These are phyloP conservation scores for Drosophila prosaltans DNA, from an alignment of 1,140 invertebrate species.

Conservation along the genomic window DNA sequence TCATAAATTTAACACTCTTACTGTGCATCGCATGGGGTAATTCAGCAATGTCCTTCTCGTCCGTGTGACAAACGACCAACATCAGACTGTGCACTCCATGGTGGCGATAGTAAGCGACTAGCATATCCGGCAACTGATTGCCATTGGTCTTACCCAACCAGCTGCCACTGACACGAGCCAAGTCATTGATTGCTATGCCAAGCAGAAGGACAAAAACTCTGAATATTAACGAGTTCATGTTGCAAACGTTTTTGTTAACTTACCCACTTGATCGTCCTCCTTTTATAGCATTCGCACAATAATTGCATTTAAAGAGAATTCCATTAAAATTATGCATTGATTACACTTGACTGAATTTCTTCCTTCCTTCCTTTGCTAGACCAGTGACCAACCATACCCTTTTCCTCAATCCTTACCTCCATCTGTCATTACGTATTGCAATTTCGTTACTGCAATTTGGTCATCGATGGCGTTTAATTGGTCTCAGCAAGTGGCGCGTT, in stretches of 20 bases:
- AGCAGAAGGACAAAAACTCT: constrained; percentile 36
- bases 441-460: constrained; percentile 72
- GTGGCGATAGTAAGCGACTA: constrained; percentile 77
- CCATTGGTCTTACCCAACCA: constrained; percentile 47
- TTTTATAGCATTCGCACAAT: constrained; percentile 64
- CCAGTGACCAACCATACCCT: background rate
- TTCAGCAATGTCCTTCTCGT: constrained; percentile 62
- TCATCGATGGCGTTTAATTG: constrained; percentile 76
- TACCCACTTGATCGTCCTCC: constrained; percentile 31
- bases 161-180: constrained; percentile 61
- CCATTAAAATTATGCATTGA: constrained; percentile 76
- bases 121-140: constrained; percentile 80
- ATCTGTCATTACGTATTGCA: constrained; percentile 59
- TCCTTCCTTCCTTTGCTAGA: constrained; percentile 10
- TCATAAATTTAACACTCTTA: constrained; percentile 54
- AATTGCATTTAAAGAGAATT: constrained; percentile 60
- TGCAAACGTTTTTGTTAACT: constrained; percentile 33
- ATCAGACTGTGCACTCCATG: constrained; percentile 75
- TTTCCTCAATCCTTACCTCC: background rate
- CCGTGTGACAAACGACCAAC: constrained; percentile 75
- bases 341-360: constrained; percentile 42
- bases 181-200: constrained; percentile 46
- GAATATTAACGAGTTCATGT: constrained; percentile 76
- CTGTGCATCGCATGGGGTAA: constrained; percentile 38
- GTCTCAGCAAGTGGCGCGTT: constrained; percentile 50